Percentiles rank a stretch among this genome's conserved stretches.
phyloP scores from a whole-genome alignment of 2,113 vertebrate species.

The Axis porcinus region DNA sequence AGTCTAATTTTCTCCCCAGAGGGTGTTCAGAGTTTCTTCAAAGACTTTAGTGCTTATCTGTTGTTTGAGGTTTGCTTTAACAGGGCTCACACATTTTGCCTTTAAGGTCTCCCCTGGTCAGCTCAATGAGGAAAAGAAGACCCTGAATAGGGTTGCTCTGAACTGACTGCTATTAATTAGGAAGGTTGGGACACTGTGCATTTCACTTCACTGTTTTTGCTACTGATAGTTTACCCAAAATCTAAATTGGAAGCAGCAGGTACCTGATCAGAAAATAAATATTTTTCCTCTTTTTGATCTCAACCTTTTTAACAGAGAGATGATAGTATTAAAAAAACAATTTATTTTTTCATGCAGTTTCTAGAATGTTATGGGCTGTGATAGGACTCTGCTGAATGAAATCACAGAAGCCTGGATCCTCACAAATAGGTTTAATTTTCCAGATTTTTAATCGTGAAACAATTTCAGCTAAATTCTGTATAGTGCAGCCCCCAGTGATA shows the following conservation, averaged over 20 bases:
- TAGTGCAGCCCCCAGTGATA: not conserved
- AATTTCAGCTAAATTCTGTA: not conserved
- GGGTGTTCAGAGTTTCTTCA: slow-evolving; percentile 73
- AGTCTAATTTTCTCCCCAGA: slow-evolving; percentile 79
- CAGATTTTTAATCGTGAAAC: not conserved
- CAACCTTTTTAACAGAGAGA: slow-evolving; percentile 25
- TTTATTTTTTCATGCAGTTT: slow-evolving; percentile 43
- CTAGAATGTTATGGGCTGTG: not conserved
- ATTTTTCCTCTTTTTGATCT: slow-evolving; percentile 59
- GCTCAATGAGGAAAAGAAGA: slow-evolving; percentile 41
- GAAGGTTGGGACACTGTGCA: slow-evolving; percentile 33
- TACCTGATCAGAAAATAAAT: slow-evolving; percentile 78
- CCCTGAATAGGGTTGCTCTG: slow-evolving; percentile 22
- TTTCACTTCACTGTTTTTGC: slow-evolving; percentile 63
- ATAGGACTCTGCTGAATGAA: not conserved
- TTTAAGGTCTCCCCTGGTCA: slow-evolving; percentile 62
- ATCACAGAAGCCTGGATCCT: not conserved
- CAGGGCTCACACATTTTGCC: slow-evolving; percentile 44
- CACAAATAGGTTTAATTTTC: slow-evolving; percentile 4
- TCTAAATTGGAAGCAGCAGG: slow-evolving; percentile 78
- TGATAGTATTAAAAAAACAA: slow-evolving; percentile 42
- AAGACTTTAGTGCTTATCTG: slow-evolving; percentile 73
- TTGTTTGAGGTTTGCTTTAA: slow-evolving; percentile 63
- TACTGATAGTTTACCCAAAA: slow-evolving; percentile 63
- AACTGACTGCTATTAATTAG: slow-evolving; percentile 72